phyloP scores from a whole-genome alignment of 2,113 vertebrate genomes.

The Spermophilus dauricus region DNA sequence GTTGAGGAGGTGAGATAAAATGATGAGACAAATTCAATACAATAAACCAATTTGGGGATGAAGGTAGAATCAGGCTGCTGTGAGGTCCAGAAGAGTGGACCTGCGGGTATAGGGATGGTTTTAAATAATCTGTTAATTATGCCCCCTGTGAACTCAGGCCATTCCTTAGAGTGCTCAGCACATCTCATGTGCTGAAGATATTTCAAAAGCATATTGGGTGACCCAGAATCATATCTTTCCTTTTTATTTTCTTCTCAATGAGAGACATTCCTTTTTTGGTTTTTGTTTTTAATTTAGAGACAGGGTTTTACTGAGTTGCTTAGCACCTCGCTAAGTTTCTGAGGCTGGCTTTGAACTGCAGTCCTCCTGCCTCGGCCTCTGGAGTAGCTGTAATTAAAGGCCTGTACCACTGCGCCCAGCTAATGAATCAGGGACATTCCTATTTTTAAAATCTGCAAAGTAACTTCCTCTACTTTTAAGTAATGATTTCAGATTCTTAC shows the following conservation, averaged over 20 bases:
- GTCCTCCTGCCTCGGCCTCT: no score
- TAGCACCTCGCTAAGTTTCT: no score
- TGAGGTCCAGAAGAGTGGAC: background rate
- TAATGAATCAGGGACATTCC: background rate
- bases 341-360: no score
- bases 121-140: no score
- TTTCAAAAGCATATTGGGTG: background rate
- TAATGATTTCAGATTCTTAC: constrained; percentile 40
- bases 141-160: background rate
- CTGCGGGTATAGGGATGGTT: background rate
- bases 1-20: background rate
- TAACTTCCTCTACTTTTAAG: background rate
- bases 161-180: background rate
- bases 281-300: no score
- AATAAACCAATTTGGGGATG: background rate
- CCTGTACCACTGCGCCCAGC: no score
- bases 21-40: background rate
- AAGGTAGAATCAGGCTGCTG: background rate
- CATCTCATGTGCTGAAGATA: background rate
- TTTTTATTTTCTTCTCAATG: background rate
- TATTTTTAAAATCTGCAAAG: constrained; percentile 1
- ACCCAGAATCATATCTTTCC: background rate
- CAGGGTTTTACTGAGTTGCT: no score
- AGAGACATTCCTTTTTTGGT: background rate
- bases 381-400: no score